Conservation (phyloP, 2,888 invertebrate species). For the Tupiocoris notatus region DNA sequence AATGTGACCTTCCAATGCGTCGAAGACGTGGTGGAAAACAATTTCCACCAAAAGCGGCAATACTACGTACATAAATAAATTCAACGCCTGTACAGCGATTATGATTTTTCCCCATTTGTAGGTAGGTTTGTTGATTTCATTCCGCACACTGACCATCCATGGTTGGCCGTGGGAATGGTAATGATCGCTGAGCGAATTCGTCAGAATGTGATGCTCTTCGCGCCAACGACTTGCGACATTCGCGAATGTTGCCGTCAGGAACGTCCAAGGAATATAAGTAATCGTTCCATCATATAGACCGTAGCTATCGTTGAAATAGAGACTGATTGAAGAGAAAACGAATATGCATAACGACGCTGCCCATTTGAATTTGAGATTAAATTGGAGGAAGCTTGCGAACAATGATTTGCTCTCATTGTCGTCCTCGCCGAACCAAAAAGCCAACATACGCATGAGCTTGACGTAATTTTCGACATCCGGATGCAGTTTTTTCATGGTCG, state of each 20-base stretch:
- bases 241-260: neutral
- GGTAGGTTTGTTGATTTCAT: neutral
- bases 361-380: neutral
- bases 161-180: neutral
- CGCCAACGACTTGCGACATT: neutral
- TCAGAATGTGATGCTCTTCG: neutral
- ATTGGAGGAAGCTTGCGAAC: neutral
- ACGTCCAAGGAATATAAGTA: neutral
- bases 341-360: neutral
- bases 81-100: too few species aligned
- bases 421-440: neutral
- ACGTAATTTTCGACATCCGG: neutral
- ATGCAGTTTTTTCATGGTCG: too few species aligned
- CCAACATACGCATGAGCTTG: neutral
- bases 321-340: neutral
- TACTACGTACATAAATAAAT: neutral
- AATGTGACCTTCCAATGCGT: neutral
- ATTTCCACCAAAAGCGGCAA: neutral
- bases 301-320: neutral
- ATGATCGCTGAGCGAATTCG: conserved; percentile 7
- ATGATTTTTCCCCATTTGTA: neutral
- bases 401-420: neutral
- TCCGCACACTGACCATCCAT: neutral
- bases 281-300: conserved; percentile 14
- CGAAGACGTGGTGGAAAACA: conserved; percentile 3